A percentile compares a stretch with the other conserved stretches of the same genome.
These are phyloP conservation scores for Stomatorhinus ivindoensis DNA, from an alignment of 2,113 vertebrate genomes.

Conservation along the genomic window DNA sequence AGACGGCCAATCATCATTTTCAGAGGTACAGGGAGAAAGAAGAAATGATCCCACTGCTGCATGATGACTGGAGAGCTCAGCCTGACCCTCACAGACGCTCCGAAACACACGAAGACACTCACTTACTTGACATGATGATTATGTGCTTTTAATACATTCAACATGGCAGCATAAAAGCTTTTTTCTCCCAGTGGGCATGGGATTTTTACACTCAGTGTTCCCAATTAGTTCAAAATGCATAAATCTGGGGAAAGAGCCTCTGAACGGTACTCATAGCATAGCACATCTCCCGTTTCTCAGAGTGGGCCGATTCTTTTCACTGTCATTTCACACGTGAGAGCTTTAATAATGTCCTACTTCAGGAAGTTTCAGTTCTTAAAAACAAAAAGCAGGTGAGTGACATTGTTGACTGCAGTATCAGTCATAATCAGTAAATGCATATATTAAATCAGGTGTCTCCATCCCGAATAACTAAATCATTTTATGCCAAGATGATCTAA, in stretches of 20 bases:
- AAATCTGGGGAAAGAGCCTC: neutral
- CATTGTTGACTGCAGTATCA: too few species aligned
- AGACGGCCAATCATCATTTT: neutral
- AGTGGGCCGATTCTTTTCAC: too few species aligned
- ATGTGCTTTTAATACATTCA: neutral
- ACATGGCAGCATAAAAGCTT: neutral
- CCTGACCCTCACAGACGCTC: neutral
- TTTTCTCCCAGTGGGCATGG: neutral
- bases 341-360: too few species aligned
- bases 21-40: neutral
- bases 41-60: neutral
- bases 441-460: too few species aligned
- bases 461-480: neutral
- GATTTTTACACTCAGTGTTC: neutral
- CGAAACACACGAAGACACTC: neutral
- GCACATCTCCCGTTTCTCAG: too few species aligned
- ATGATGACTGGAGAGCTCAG: neutral
- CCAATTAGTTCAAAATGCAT: neutral
- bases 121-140: neutral
- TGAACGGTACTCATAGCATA: too few species aligned
- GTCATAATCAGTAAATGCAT: too few species aligned
- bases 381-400: too few species aligned
- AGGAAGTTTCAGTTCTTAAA: too few species aligned
- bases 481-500: neutral
- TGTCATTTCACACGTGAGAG: too few species aligned